Percentiles rank a stretch among this genome's conserved stretches.
Evolutionary conservation across 2,888 invertebrate genomes (phyloP).

Genomic region (Diploptera punctata): DNA sequence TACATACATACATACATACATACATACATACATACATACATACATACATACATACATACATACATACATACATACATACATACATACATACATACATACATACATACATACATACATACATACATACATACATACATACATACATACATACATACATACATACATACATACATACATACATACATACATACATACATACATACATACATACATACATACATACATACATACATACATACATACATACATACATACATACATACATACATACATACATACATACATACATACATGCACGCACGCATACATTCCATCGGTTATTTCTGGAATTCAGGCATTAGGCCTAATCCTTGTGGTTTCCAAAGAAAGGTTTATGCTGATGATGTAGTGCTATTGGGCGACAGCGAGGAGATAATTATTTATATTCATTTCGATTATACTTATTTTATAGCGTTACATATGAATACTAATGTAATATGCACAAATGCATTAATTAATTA

Average conservation of each 20-base stretch:
- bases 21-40: background rate
- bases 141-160: slow-evolving; percentile 20
- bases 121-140: slow-evolving; percentile 25
- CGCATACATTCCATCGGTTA: too few species aligned
- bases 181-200: slow-evolving; percentile 1
- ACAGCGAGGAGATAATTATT: too few species aligned
- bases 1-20: background rate
- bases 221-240: background rate
- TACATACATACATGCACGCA: background rate
- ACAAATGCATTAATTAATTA: too few species aligned
- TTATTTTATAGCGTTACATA: too few species aligned
- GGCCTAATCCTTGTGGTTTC: too few species aligned
- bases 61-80: slow-evolving; percentile 26
- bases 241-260: background rate
- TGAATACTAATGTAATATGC: too few species aligned
- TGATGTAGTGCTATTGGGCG: too few species aligned
- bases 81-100: slow-evolving; percentile 24
- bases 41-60: slow-evolving; percentile 24
- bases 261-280: background rate
- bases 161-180: slow-evolving; percentile 19
- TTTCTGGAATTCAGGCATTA: too few species aligned
- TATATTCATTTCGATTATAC: too few species aligned
- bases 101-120: slow-evolving; percentile 21
- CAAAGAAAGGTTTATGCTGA: too few species aligned
- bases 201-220: background rate